A percentile compares a stretch with the other conserved stretches of the same genome.
These are phyloP conservation scores for Pachyramphus minor DNA, from an alignment of 2,113 vertebrate genomes.

Conservation along the genomic window DNA sequence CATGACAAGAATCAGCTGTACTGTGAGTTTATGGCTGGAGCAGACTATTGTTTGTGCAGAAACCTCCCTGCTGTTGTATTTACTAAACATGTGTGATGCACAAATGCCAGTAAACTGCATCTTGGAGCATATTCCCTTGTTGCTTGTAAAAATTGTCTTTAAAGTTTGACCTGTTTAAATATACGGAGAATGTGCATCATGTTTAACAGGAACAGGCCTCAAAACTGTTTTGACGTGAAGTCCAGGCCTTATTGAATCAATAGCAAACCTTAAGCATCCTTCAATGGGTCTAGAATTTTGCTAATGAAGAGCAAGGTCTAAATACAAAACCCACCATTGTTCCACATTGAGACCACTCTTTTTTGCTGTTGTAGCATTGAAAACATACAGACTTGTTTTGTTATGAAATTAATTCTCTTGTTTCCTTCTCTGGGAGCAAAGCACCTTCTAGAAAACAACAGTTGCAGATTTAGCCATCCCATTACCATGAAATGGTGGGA, in stretches of 20 bases:
- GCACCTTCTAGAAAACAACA: background rate
- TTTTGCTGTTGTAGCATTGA: background rate
- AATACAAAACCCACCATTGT: background rate
- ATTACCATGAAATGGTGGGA: background rate
- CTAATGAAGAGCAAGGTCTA: background rate
- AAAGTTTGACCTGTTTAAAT: slow-evolving; percentile 2
- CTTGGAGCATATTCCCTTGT: background rate
- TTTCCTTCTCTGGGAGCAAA: background rate
- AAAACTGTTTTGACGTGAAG: background rate
- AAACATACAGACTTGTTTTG: background rate
- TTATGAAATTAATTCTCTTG: background rate
- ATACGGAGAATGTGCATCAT: background rate
- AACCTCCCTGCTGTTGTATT: slow-evolving; percentile 52
- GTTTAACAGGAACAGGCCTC: background rate
- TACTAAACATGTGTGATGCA: slow-evolving; percentile 57
- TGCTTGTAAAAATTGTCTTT: slow-evolving; percentile 2
- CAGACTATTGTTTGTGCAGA: slow-evolving; percentile 47
- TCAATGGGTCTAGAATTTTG: background rate
- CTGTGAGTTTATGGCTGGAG: slow-evolving; percentile 24
- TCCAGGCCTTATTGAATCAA: background rate
- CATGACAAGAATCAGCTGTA: slow-evolving; percentile 38
- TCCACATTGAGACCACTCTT: background rate
- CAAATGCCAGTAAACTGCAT: slow-evolving; percentile 41
- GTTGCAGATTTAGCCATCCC: background rate
- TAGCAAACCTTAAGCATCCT: background rate